Evolutionary conservation across 2,888 invertebrate genomes (phyloP), one percentile per base, ranked within the genome.

Genomic region (Crepidodera aurea): DNA sequence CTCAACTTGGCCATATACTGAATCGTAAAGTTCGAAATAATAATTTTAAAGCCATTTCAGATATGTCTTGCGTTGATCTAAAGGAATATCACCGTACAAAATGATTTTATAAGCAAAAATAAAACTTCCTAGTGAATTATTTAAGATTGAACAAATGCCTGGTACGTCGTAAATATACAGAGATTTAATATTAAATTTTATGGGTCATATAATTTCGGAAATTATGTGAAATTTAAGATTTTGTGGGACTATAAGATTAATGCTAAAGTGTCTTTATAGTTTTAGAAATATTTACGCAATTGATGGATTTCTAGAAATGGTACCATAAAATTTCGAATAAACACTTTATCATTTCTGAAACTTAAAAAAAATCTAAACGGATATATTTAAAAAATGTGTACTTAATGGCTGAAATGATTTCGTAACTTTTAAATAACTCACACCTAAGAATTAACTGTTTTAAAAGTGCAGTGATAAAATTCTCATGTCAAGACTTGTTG

Each of bases 21-120:
- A 18, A 10, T 46, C 56, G 46, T 56, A 56, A 56, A 56, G 13
- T 55, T 32, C 42, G 13, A 56, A 40, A 53, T 40, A 56, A 56
- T 56, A 46, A 37, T 37, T 44, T 56, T 37, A 22, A 37, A 46
- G 19, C 13, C 22, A 34, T 22, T 22, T 44, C 32, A 13, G 6
- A 37, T 15, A 37, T 37, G 15, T 10, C 13, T 13, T 3, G 10
- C 37, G 10, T 37, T 37, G 13, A 37, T 12, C 12, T 37, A 37
- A 13, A 37, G 13, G 15, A 37, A 37, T 37, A 37, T 37, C 12
- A 12, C 13, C 12, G 37, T 2, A 13, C 15, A 37, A n/a, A 37
- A 37, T 37, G 8, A 37, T 37, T 37, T 37, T 37, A 32, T 37
- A 37, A 37, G 13, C 13, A 37, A 37, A 37, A 37, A 37, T 37